phyloP scores from a whole-genome alignment of 2,113 vertebrate species.

The Pteruthius melanotis region DNA sequence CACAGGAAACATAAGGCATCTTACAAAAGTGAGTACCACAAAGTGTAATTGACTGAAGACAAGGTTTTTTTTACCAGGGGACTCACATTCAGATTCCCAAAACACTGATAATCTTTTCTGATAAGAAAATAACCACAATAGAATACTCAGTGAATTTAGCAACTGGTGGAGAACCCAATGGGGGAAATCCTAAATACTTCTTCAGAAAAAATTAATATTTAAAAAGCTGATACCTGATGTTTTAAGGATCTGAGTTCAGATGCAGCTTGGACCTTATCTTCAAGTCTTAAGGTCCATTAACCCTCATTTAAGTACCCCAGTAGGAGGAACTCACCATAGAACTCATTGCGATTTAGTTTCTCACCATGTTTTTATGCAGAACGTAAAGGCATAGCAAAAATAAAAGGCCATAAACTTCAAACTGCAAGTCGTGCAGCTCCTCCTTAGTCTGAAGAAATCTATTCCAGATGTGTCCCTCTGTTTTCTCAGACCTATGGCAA shows the following conservation, averaged over 20 bases:
- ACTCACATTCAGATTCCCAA: not conserved
- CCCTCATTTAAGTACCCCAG: fast-evolving
- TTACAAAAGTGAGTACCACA: not conserved
- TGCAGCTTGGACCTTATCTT: not conserved
- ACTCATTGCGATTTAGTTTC: not conserved
- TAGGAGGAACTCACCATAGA: not conserved
- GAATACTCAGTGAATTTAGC: not conserved
- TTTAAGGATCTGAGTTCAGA: not conserved
- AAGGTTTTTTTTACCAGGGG: fast-evolving
- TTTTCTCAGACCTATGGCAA: fast-evolving
- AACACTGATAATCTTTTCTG: not conserved
- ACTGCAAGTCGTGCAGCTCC: not conserved
- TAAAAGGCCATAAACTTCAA: not conserved
- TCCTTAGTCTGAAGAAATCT: not conserved
- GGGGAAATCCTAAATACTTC: not conserved
- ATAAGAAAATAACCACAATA: not conserved
- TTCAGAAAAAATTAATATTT: not conserved
- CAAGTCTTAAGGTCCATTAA: not conserved
- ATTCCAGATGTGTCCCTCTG: not conserved
- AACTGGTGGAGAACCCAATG: not conserved
- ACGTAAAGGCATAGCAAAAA: not conserved
- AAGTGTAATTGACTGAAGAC: not conserved
- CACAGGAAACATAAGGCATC: not conserved
- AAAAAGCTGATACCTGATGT: fast-evolving
- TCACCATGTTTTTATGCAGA: not conserved